Base-by-base conservation (phyloP, 2,888 invertebrate species). In the Chaetoderma sp. region DNA sequence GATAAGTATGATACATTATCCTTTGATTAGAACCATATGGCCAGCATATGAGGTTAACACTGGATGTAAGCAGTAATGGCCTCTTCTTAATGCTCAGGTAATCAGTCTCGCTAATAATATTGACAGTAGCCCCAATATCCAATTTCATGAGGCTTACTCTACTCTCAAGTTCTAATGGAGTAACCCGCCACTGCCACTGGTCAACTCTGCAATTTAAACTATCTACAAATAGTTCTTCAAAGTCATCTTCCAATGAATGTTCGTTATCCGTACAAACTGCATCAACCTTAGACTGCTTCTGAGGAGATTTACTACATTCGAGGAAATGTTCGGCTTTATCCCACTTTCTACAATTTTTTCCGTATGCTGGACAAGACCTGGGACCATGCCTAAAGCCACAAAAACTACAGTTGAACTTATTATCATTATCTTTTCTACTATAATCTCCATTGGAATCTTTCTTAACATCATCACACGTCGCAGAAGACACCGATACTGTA, bases 41-140 rank as follows among this genome's bases (percentile, higher is more conserved):
- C 58, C 63, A 25, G 42, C 47, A 23, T 63, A 63, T 3, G 63
- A 44, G 13, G 59, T 63, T 13, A 63, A 55, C 39, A 23, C 56
- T 63, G 27, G 21, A 21, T 18, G 54, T 13, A 56, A 60, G 59
- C 4, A 52, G 36, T 44, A 42, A 49, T 28, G 65, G 54, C 33
- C 33, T 60, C 28, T 13, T 45, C n/a, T 16, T 23, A 13, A 65
- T 30, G 6, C 16, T 55, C 18, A 23, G 27, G 33, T 52, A 63
- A 39, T 59, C 59, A 21, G 4, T 32, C 6, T 25, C 23, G 16
- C 47, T 47, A 18, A 60, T 4, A 27, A 59, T 59, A 30, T 63
- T 63, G 13, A 63, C 63, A 16, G 47, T 36, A 33, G 50, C 58
- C 45, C 63, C 63, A 30, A 58, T 63, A 21, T 63, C 58, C 2